A percentile compares a stretch with the other conserved stretches of the same genome.
Conservation (phyloP, 2,797 vertebrate genomes). For the Taenioides sp. region DNA sequence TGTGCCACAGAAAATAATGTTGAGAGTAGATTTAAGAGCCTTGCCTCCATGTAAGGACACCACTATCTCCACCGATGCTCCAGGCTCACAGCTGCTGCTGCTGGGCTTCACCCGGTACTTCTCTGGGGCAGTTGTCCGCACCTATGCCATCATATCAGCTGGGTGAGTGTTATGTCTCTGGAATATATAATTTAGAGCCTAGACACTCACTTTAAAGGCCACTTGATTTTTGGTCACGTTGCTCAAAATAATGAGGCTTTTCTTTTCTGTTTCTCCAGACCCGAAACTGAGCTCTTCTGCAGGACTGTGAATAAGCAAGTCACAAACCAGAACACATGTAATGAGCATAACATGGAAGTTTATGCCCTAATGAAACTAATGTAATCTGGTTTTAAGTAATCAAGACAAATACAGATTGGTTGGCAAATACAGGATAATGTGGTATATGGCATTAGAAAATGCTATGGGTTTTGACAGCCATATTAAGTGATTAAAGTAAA, state of each 20-base stretch:
- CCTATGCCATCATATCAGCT: conserved; percentile 68
- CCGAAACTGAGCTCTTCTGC: conserved; percentile 95
- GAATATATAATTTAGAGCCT: background rate
- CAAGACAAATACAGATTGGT: background rate
- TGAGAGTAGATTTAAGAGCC: conserved; percentile 19
- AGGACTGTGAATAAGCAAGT: conserved; percentile 76
- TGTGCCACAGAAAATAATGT: conserved; percentile 20
- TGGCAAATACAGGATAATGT: background rate
- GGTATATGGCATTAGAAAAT: background rate
- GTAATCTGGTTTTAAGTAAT: background rate
- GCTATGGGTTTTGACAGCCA: no score
- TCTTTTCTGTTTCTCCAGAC: conserved; percentile 89
- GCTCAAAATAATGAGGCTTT: conserved; percentile 90
- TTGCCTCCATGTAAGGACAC: conserved; percentile 93
- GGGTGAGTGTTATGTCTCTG: background rate
- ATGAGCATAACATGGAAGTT: background rate
- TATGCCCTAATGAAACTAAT: background rate
- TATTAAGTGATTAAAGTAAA: background rate
- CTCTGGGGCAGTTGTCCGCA: conserved; percentile 96
- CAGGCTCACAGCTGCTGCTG: conserved; percentile 91
- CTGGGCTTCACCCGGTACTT: conserved; percentile 97
- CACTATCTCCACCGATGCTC: conserved; percentile 87
- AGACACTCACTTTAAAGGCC: conserved; percentile 90
- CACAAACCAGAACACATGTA: background rate
- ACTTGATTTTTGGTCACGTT: conserved; percentile 94